A percentile compares a stretch with the other conserved stretches of the same genome.
Conservation (phyloP, 2,888 invertebrate species). For the Latrodectus hesperus region DNA sequence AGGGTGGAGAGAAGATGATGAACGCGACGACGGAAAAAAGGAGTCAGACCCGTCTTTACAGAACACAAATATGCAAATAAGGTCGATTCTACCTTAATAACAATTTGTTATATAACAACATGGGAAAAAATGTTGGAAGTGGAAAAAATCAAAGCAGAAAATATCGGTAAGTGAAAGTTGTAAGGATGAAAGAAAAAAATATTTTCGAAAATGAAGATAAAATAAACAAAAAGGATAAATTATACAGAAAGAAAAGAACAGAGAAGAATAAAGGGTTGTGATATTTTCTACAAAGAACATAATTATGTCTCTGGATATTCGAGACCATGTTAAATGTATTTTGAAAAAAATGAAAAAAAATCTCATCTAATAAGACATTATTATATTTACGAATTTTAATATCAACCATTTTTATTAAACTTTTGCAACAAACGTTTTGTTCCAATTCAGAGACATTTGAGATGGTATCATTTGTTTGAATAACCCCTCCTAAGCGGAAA, state of each 20-base stretch:
- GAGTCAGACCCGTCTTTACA: not conserved
- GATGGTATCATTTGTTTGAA: too few species aligned
- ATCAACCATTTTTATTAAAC: not conserved
- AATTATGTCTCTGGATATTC: conserved; percentile 30
- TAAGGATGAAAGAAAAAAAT: conserved; percentile 21
- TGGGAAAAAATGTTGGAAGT: not conserved
- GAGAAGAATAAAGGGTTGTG: conserved; percentile 55
- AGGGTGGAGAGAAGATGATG: not conserved
- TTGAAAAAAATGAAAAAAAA: conserved; percentile 23
- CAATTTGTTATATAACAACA: conserved; percentile 66
- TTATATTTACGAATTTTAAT: conserved; percentile 2
- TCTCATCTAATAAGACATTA: not conserved
- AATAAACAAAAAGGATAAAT: conserved; percentile 4
- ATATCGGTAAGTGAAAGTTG: conserved; percentile 50
- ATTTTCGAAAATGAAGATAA: conserved; percentile 15
- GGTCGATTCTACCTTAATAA: conserved; percentile 64
- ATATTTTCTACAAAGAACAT: conserved; percentile 51
- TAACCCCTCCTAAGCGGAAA: too few species aligned
- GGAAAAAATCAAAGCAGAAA: conserved; percentile 34
- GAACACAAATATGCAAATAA: conserved; percentile 59
- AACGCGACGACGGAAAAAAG: too few species aligned
- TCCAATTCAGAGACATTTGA: too few species aligned
- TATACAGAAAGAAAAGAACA: conserved; percentile 22
- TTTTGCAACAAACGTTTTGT: conserved; percentile 2
- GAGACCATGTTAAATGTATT: conserved; percentile 51